phyloP scores from a whole-genome alignment of 2,888 invertebrate genomes.

The Macrophya annulata region DNA sequence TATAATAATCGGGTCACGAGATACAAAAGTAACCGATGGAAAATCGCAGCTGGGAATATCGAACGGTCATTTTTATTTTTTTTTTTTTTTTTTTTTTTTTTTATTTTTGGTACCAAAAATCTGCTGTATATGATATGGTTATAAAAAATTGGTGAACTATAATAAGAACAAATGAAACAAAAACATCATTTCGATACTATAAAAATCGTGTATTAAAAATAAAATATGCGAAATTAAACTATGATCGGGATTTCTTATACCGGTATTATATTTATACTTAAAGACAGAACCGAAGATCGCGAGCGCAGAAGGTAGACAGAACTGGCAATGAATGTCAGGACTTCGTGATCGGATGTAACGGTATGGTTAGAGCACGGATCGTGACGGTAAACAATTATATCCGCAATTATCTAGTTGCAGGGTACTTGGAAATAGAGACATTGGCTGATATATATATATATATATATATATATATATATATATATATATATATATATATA shows the following conservation, averaged over 20 bases:
- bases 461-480: too few species aligned
- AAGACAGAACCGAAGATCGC: not conserved
- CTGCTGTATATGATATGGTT: not conserved
- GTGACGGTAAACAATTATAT: slow-evolving; percentile 50
- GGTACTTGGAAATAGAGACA: slow-evolving; percentile 42
- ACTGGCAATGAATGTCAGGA: slow-evolving; percentile 31
- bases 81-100: too few species aligned
- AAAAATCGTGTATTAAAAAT: not conserved
- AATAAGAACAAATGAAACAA: not conserved
- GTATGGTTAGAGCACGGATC: slow-evolving; percentile 38
- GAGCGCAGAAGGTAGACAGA: not conserved
- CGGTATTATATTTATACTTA: not conserved
- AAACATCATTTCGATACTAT: not conserved
- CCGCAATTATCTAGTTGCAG: slow-evolving; percentile 47
- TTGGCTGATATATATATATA: slow-evolving; percentile 33
- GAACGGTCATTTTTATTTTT: not conserved
- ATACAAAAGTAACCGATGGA: not conserved
- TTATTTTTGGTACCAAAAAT: not conserved
- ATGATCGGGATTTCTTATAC: not conserved
- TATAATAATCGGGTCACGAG: slow-evolving; percentile 9
- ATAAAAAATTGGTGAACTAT: too few species aligned
- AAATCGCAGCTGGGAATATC: not conserved
- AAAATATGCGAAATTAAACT: not conserved
- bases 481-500: not conserved
- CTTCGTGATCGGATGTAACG: slow-evolving; percentile 43